Conservation (phyloP, 1,140 invertebrate species). For the Phortica variegata region DNA sequence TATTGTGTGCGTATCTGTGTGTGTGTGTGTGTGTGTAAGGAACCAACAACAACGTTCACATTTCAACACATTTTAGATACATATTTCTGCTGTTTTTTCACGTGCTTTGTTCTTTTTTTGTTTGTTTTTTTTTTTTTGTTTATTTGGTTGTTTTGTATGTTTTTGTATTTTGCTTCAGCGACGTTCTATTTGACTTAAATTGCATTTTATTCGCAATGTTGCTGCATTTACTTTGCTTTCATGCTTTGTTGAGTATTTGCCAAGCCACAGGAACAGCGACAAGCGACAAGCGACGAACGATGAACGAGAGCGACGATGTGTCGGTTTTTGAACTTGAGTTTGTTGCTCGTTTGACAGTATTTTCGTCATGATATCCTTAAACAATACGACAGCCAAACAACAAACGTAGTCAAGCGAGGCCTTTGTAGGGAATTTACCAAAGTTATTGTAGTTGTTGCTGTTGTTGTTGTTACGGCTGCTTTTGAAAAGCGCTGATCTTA, state of each 20-base stretch:
- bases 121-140: constrained; percentile 7
- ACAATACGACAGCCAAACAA: too few relatives aligned
- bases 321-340: too few relatives aligned
- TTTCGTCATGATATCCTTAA: too few relatives aligned
- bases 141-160: constrained; percentile 15
- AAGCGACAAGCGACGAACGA: constrained; percentile 11
- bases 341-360: too few relatives aligned
- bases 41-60: constrained; percentile 12
- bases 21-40: constrained; percentile 2
- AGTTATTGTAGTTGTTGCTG: too few relatives aligned
- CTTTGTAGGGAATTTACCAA: too few relatives aligned
- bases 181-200: constrained; percentile 53
- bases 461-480: too few relatives aligned
- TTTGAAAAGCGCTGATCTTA: too few relatives aligned
- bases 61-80: constrained; percentile 42
- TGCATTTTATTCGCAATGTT: constrained; percentile 55
- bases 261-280: constrained; percentile 42
- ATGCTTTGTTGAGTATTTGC: constrained; percentile 55
- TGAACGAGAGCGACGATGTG: constrained; percentile 6
- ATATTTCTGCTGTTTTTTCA: too few relatives aligned
- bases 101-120: constrained; percentile 13
- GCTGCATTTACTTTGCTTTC: constrained; percentile 54
- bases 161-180: constrained; percentile 24
- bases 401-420: too few relatives aligned
- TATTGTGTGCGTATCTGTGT: too few relatives aligned